Conservation (phyloP, 2,888 invertebrate genomes). For the Heliothis peltigera region DNA sequence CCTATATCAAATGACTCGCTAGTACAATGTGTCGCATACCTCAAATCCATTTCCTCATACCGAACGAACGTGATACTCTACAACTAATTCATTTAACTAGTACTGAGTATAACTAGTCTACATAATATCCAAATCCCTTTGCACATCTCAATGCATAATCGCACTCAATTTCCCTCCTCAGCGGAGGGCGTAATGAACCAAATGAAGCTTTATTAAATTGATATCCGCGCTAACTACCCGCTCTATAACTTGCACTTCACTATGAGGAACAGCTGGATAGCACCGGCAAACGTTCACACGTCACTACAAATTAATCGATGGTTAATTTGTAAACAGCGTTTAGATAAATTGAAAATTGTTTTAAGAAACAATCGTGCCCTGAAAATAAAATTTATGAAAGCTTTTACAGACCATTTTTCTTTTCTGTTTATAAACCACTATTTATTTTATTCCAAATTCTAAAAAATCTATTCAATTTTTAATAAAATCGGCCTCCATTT, state of each 20-base stretch:
- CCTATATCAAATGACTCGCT: background rate
- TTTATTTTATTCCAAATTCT: background rate
- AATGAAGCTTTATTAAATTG: conserved; percentile 61
- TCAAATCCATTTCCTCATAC: background rate
- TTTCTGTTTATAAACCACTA: background rate
- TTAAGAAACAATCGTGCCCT: background rate
- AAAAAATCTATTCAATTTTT: background rate
- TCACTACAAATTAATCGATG: background rate
- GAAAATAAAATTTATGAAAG: background rate
- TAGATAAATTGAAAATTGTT: no score
- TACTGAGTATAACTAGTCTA: background rate
- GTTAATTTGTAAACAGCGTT: background rate
- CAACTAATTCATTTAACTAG: background rate
- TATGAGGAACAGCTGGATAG: conserved; percentile 17
- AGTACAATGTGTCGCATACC: background rate
- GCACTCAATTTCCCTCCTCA: conserved; percentile 47
- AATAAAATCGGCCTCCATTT: background rate
- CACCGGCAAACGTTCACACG: conserved; percentile 13
- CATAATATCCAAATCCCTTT: conserved; percentile 41
- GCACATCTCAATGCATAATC: conserved; percentile 51
- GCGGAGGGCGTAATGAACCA: conserved; percentile 53
- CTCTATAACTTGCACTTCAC: conserved; percentile 54
- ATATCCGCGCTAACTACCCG: conserved; percentile 53
- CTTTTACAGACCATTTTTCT: background rate
- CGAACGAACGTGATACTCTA: background rate